Conservation (phyloP, 2,797 vertebrate genomes). For the Ctenosaura bakeri region DNA sequence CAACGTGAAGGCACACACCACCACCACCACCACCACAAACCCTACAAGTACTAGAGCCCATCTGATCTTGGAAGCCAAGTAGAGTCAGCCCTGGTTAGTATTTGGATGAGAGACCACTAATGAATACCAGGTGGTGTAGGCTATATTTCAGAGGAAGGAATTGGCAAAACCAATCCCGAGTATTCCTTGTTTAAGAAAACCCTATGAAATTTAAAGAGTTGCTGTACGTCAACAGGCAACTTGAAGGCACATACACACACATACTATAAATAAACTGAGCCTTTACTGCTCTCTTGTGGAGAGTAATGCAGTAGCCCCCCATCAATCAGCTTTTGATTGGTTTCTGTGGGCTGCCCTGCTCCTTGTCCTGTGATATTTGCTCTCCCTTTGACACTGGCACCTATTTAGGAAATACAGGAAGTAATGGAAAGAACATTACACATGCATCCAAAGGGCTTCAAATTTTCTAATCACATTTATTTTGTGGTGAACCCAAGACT, state of each 20-base stretch:
- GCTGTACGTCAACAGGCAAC: too few relatives aligned
- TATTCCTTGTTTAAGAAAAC: too few relatives aligned
- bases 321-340: not conserved
- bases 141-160: too few relatives aligned
- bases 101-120: too few relatives aligned
- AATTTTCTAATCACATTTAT: not conserved
- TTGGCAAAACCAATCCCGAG: too few relatives aligned
- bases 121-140: too few relatives aligned
- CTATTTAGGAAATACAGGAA: not conserved
- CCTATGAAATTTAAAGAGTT: too few relatives aligned
- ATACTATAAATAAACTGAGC: not conserved
- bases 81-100: too few relatives aligned
- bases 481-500: not conserved
- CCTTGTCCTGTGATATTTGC: not conserved
- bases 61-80: too few relatives aligned
- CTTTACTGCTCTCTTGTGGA: conserved; percentile 67
- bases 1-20: too few relatives aligned
- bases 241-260: not conserved
- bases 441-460: not conserved
- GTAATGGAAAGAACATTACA: not conserved
- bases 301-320: not conserved
- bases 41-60: too few relatives aligned
- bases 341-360: not conserved
- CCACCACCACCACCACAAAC: too few relatives aligned
- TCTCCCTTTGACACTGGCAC: not conserved